Percentiles rank a stretch among this genome's conserved stretches.
Evolutionary conservation across 2,113 vertebrate genomes (phyloP).

Genomic region (Chloebia gouldiae): DNA sequence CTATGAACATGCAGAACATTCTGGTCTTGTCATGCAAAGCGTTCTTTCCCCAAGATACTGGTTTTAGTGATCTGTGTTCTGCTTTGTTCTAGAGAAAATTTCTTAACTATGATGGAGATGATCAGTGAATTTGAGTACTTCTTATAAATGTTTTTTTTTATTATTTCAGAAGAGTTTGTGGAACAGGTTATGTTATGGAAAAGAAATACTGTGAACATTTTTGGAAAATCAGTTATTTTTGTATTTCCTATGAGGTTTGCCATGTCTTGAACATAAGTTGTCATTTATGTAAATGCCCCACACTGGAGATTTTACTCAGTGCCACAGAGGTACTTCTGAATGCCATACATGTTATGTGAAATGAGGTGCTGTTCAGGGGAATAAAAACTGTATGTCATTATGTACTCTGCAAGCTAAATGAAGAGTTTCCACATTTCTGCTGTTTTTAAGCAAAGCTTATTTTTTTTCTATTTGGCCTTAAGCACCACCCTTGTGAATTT

Average conservation of each 20-base stretch:
- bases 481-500: neutral
- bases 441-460: neutral
- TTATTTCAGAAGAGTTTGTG: neutral
- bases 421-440: neutral
- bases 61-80: neutral
- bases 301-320: neutral
- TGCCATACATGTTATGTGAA: neutral
- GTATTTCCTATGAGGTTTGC: neutral
- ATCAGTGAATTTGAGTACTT: neutral
- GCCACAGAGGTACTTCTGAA: neutral
- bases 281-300: accelerated
- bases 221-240: neutral
- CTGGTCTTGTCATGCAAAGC: neutral
- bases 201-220: neutral
- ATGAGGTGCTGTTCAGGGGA: neutral
- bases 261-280: neutral
- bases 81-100: neutral
- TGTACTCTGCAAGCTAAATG: neutral
- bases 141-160: neutral
- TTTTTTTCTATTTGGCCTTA: neutral
- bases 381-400: neutral
- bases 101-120: neutral
- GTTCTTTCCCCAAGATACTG: neutral
- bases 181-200: neutral
- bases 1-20: neutral